These are phyloP conservation scores for Spermophilus dauricus DNA, from an alignment of 2,113 vertebrate species.

Conservation along the genomic window DNA sequence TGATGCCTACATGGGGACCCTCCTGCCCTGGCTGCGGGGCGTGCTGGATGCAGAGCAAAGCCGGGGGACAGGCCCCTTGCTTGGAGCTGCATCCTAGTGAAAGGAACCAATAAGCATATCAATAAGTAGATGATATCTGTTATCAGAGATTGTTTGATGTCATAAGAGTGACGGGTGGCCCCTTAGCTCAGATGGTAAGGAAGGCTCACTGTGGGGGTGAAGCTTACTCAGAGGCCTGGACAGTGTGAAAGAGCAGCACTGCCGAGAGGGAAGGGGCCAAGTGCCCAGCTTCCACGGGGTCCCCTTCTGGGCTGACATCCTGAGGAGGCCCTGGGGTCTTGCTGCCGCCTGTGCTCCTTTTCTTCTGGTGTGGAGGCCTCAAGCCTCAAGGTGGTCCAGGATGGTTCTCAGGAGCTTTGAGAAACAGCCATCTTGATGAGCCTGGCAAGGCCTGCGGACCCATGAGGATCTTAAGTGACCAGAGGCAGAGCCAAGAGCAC, in stretches of 20 bases:
- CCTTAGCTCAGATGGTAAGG: neutral
- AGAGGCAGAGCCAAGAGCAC: neutral
- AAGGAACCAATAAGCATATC: neutral
- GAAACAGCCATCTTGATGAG: neutral
- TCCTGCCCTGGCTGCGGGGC: neutral
- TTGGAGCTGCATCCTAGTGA: neutral
- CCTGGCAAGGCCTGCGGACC: neutral
- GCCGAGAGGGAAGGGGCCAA: rapidly evolving
- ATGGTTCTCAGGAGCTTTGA: neutral
- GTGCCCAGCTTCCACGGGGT: rapidly evolving
- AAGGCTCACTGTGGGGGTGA: neutral
- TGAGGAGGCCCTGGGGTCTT: too few species aligned
- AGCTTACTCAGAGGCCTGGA: neutral
- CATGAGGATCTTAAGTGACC: neutral
- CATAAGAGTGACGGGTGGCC: rapidly evolving
- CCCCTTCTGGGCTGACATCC: rapidly evolving
- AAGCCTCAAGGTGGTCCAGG: neutral
- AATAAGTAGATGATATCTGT: neutral
- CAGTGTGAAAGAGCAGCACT: neutral
- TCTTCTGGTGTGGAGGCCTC: neutral
- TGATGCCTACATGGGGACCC: rapidly evolving
- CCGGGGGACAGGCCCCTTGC: neutral
- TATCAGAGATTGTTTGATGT: neutral
- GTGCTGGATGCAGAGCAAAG: neutral
- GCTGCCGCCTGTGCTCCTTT: too few species aligned